Evolutionary conservation across 92 coral and sea anemone genomes (phyloP), one percentile per base, ranked within the genome.

Genomic region (Heliopora coerulea): DNA sequence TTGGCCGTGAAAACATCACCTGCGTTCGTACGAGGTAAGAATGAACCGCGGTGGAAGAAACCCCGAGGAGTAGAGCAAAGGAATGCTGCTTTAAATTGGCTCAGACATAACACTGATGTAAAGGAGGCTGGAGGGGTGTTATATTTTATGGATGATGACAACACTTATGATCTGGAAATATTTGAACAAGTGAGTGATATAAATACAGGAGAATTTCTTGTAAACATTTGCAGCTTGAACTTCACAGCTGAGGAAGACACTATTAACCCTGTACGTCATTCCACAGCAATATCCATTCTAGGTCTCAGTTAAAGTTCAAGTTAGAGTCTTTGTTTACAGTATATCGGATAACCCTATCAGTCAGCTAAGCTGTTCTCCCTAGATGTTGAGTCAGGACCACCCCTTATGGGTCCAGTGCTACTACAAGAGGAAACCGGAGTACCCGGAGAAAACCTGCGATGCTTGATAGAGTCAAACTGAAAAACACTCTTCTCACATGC

Each of bases 121-220:
- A 34, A 60, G 29, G 60, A 63, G 21, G 56, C 67, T 65, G 74
- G 76, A 65, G 98, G 95, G 40, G 96, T 93, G 42, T 88, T 93
- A 31, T 93, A 93, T 65, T 90, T 93, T 87, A 95, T 88, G 54
- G 98, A 93, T 73, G 98, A 93, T 76, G 98, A 93, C 42, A 93
- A 93, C 65, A 93, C 98, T 29, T 93, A 93, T 75, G 95, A 93
- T 77, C 33, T 93, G 20, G 88, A 77, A 60, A 75, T 93, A 63
- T 93, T 93, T 87, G 85, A 87, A 40, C 88, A 87, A 91, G 97
- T 73, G 57, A 29, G 30, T 11, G 15, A 67, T 48, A 15, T 46
- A 6, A 8, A 46, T 15, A 10, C 7, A 25, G 14, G 61, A 9
- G 26, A 26, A 58, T 24, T 58, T 25, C 6, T 19, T 58, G 3